Base-by-base conservation (phyloP, 2,797 vertebrate species). In the Sorex maritimensis region DNA sequence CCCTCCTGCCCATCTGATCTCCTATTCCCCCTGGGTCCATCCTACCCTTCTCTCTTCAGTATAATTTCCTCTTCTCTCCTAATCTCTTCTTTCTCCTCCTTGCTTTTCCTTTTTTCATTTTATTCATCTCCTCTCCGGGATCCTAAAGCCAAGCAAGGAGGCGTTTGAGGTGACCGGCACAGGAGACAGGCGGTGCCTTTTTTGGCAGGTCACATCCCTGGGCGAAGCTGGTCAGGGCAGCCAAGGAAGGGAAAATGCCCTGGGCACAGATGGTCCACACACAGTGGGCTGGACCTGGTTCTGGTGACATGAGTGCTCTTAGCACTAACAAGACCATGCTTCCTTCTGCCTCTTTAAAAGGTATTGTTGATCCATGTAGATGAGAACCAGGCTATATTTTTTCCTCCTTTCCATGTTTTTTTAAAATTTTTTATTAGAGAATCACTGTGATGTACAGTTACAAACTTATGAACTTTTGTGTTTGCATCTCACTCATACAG, bases 341-440 rank as follows among this genome's bases (percentile, higher is more conserved):
- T 81, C 63, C 11, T 21, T 71, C 15, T 61, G 19, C 58, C 71
- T 82, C 21, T 73, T 91, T 90, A 69, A 81, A 69, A 84, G 79
- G 30, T 63, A 63, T 75, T 88, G 49, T 49, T 88, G 61, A 86
- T 78, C 49, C 79, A 78, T 82, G 55, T 24, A 88, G 78, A 77
- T 75, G 4, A 67, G 52, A 87, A 93, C n/a, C 13, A 84, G 52
- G 68, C 30, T 52, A 34, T 52, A 9, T 28, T 26, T 28, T 67
- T 24, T 72, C 77, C 93, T 94, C 90, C 71, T 87, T 83, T 74
- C 14, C 34, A 46, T 61, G 23, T 8, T 74, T 94, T 34, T 34
- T 34, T 34, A 34, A 34, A 34, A 34, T 34, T 34, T 34, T 34
- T 34, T 34, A 34, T 34, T 34, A 34, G 34, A 34, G 34, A 34